Conservation (phyloP, 2,113 vertebrate species). For the Laticauda laticaudata region DNA sequence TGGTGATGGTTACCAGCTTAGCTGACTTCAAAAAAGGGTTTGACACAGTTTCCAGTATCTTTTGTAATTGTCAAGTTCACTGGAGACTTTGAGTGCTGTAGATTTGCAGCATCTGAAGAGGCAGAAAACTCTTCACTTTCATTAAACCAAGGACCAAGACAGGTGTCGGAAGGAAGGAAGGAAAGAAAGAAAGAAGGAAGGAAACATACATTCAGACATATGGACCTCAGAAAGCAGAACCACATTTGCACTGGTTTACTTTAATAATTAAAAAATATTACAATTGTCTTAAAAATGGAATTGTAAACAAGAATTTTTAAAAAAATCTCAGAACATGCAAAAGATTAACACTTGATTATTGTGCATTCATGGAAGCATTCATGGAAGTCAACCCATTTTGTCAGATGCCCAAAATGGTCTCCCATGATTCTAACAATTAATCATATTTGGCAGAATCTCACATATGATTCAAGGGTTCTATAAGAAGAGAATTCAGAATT, state of each 20-base stretch:
- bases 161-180: background rate
- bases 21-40: no score
- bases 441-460: background rate
- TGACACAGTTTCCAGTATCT: background rate
- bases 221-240: background rate
- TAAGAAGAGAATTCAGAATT: constrained; percentile 40
- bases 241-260: no score
- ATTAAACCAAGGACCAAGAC: background rate
- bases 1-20: no score
- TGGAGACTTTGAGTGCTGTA: background rate
- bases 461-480: constrained; percentile 8
- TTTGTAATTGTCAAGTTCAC: background rate
- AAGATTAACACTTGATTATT: background rate
- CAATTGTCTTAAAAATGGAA: background rate
- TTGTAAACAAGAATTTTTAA: background rate
- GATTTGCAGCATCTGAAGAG: background rate
- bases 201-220: background rate
- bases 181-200: background rate
- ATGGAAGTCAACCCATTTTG: background rate
- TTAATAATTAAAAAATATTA: background rate
- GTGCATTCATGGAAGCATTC: background rate
- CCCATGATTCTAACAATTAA: background rate
- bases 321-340: background rate
- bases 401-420: background rate
- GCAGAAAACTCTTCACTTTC: background rate